Conservation (phyloP, 2,113 vertebrate species). For the Erinaceus europaeus region DNA sequence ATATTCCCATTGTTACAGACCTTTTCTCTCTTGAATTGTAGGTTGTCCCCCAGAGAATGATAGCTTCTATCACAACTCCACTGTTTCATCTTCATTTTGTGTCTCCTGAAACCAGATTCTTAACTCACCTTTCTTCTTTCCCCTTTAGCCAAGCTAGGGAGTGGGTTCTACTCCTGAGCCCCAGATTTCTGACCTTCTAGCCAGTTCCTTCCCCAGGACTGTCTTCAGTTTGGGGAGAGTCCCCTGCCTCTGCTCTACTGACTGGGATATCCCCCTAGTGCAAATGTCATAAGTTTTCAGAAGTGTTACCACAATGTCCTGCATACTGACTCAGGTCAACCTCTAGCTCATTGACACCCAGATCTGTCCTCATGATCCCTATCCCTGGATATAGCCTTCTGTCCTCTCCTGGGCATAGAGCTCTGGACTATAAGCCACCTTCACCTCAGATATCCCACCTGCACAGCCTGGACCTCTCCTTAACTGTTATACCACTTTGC, state of each 20-base stretch:
- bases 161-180: not conserved
- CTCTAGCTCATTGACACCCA: not conserved
- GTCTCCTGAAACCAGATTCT: not conserved
- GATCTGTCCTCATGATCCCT: fast-evolving
- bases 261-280: not conserved
- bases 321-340: not conserved
- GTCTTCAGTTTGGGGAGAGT: not conserved
- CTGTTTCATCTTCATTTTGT: not conserved
- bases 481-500: not conserved
- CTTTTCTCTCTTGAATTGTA: not conserved
- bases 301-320: not conserved
- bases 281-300: not conserved
- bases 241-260: not conserved
- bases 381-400: not conserved
- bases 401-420: not conserved
- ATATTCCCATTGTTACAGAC: not conserved
- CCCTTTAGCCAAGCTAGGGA: not conserved
- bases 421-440: not conserved
- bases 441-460: too few species aligned
- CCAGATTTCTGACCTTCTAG: not conserved
- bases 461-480: not conserved
- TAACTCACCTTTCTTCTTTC: fast-evolving
- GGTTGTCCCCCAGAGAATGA: not conserved
- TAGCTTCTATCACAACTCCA: not conserved
- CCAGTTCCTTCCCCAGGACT: not conserved